Evolutionary conservation across 1,140 invertebrate genomes (phyloP).

Genomic region (Trichonephila clavipes): DNA sequence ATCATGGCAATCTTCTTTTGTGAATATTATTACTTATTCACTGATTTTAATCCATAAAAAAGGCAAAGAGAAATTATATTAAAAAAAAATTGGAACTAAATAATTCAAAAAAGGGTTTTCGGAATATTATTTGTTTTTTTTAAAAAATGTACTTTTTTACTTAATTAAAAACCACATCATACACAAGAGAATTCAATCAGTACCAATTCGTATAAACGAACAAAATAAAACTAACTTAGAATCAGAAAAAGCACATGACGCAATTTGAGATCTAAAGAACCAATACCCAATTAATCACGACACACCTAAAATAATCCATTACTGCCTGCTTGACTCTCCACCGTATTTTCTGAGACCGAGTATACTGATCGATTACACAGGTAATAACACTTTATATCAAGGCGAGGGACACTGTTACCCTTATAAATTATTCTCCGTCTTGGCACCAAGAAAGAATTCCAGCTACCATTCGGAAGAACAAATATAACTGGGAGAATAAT

Average conservation of each 20-base stretch:
- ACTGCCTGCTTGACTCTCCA: background rate
- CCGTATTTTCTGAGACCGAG: background rate
- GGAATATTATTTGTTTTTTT: no score
- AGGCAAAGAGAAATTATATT: no score
- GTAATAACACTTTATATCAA: slow-evolving; percentile 48
- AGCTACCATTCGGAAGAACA: slow-evolving; percentile 35
- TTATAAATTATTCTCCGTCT: slow-evolving; percentile 33
- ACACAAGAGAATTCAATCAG: no score
- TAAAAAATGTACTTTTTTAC: no score
- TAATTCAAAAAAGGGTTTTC: no score
- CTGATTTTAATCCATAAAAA: no score
- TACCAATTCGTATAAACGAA: background rate
- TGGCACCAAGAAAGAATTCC: slow-evolving; percentile 6
- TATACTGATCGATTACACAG: background rate
- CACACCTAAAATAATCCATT: background rate
- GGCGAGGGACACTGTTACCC: background rate
- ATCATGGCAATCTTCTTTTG: no score
- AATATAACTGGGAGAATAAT: slow-evolving; percentile 32
- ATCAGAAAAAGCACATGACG: background rate
- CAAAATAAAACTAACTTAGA: background rate
- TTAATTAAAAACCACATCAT: no score
- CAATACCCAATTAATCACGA: background rate
- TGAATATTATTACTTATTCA: no score
- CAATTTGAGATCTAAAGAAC: background rate
- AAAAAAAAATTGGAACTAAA: no score